Conservation (phyloP, 2,888 invertebrate genomes). For the Syrista parreyssii region DNA sequence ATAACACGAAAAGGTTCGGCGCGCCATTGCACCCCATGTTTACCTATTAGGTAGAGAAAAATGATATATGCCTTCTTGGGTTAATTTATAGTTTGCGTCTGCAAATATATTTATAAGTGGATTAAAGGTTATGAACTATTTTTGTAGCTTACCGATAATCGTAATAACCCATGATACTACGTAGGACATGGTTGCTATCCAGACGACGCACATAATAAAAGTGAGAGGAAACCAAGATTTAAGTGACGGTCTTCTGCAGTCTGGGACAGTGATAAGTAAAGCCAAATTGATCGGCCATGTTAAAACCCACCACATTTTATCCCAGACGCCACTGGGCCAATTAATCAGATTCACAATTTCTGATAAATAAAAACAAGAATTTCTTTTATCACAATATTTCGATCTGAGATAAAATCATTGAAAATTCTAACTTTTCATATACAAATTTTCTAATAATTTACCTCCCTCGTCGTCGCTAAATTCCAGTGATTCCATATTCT, state of each 20-base stretch:
- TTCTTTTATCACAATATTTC: background rate
- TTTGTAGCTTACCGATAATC: constrained; percentile 73
- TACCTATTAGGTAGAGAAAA: too few relatives aligned
- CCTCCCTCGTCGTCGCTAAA: constrained; percentile 37
- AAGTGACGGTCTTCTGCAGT: constrained; percentile 74
- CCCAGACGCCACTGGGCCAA: constrained; percentile 69
- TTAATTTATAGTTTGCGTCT: background rate
- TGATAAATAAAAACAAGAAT: background rate
- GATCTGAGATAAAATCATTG: background rate
- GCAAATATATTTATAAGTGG: background rate
- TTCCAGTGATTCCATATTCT: constrained; percentile 38
- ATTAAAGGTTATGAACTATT: background rate
- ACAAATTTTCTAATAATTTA: constrained; percentile 4
- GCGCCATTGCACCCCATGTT: too few relatives aligned
- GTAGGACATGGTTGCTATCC: constrained; percentile 86
- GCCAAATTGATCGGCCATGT: constrained; percentile 81
- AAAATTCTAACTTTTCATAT: background rate
- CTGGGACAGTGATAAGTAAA: constrained; percentile 81
- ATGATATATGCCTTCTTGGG: too few relatives aligned
- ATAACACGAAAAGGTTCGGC: too few relatives aligned
- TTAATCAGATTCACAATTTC: constrained; percentile 67
- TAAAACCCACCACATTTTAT: constrained; percentile 73
- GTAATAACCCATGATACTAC: constrained; percentile 89
- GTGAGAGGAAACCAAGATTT: constrained; percentile 72
- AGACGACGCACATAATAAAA: constrained; percentile 83